Conservation (phyloP, 2,797 vertebrate species). For the Channa striata region DNA sequence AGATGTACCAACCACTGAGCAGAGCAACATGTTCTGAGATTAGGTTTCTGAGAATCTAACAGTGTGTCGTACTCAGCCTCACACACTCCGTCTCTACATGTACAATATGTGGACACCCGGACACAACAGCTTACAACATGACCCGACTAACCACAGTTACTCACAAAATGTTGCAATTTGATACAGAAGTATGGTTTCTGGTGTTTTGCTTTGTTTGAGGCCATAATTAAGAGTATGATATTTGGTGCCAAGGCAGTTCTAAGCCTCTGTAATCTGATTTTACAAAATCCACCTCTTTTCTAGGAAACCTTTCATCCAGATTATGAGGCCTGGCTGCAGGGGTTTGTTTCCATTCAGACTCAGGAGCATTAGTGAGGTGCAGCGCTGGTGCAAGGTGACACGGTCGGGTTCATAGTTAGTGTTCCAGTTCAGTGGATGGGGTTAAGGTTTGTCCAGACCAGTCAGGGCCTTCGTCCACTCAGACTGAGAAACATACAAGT, state of each 20-base stretch:
- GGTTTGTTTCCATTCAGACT: conserved; percentile 24
- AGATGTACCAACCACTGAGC: conserved; percentile 14
- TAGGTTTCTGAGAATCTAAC: not conserved
- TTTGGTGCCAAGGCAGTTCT: not conserved
- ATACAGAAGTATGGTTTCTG: not conserved
- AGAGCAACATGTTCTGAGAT: conserved; percentile 1
- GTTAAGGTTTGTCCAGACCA: too few relatives aligned
- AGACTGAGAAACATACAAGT: too few relatives aligned
- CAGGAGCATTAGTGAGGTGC: not conserved
- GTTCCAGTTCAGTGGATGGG: too few relatives aligned
- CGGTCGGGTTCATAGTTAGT: too few relatives aligned
- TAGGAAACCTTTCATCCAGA: conserved; percentile 26
- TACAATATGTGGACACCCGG: too few relatives aligned
- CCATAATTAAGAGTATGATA: not conserved
- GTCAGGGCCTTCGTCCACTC: too few relatives aligned
- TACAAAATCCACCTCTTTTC: conserved; percentile 3
- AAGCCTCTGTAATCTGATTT: conserved; percentile 1
- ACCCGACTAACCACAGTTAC: not conserved
- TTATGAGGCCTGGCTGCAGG: conserved; percentile 16
- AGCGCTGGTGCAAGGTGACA: not conserved
- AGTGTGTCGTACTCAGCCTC: not conserved
- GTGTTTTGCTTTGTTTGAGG: too few relatives aligned
- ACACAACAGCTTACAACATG: too few relatives aligned
- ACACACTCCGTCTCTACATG: not conserved
- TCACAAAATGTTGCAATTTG: not conserved